Conservation (phyloP, 2,797 vertebrate genomes). For the Hydrophis major region DNA sequence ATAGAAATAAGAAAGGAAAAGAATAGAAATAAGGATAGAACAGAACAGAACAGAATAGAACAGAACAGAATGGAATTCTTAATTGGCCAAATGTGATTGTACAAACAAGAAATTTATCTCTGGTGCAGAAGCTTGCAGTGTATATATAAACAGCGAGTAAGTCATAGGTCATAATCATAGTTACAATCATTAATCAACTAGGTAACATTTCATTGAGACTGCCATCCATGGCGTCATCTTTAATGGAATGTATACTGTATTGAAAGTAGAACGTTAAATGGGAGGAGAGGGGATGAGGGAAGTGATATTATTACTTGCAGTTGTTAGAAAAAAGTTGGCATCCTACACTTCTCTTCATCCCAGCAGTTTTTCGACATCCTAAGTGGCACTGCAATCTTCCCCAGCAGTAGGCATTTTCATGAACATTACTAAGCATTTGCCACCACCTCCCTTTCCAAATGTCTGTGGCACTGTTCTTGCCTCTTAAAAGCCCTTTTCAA, state of each 20-base stretch:
- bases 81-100: background rate
- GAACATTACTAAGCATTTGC: background rate
- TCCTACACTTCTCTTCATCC: background rate
- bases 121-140: background rate
- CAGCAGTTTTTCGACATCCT: background rate
- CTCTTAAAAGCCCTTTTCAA: background rate
- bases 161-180: background rate
- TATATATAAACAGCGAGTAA: background rate
- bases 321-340: background rate
- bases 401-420: background rate
- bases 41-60: no score
- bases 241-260: background rate
- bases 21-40: no score
- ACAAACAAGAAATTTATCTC: background rate
- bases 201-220: background rate
- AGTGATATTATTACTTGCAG: background rate
- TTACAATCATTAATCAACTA: background rate
- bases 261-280: background rate
- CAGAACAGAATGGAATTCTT: background rate
- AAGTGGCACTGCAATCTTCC: background rate
- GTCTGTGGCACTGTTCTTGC: background rate
- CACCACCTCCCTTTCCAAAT: background rate
- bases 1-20: no score
- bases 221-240: background rate
- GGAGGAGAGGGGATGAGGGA: background rate